Conservation (phyloP, 2,888 invertebrate species). For the Cephalotes varians region DNA sequence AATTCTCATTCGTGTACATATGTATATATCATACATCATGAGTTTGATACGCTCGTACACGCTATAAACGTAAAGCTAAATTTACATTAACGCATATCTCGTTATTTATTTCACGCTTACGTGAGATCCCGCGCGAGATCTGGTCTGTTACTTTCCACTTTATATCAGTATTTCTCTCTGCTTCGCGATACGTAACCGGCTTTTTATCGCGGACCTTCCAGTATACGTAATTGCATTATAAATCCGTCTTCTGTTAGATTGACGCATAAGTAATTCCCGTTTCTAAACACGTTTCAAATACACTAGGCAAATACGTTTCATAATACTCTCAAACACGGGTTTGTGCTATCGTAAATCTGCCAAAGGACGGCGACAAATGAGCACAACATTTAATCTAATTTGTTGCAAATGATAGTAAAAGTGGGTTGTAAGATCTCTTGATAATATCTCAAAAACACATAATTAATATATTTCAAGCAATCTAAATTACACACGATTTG, state of each 20-base stretch:
- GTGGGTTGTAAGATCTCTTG: not conserved
- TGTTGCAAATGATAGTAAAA: not conserved
- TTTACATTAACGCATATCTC: slow-evolving; percentile 38
- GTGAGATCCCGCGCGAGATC: slow-evolving; percentile 34
- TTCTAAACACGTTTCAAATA: slow-evolving; percentile 41
- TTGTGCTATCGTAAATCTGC: slow-evolving; percentile 11
- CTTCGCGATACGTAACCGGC: slow-evolving; percentile 26
- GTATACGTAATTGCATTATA: slow-evolving; percentile 43
- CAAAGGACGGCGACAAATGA: slow-evolving; percentile 1
- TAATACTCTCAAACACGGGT: not conserved
- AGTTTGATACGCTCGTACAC: not conserved
- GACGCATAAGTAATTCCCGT: slow-evolving; percentile 33
- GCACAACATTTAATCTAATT: slow-evolving; percentile 1
- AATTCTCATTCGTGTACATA: not conserved
- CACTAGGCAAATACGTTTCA: not conserved
- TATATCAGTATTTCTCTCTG: slow-evolving; percentile 33
- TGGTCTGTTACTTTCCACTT: slow-evolving; percentile 46
- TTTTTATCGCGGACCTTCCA: slow-evolving; percentile 26
- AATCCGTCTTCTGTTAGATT: slow-evolving; percentile 46
- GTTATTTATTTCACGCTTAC: slow-evolving; percentile 42
- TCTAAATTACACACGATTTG: not conserved
- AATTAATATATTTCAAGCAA: slow-evolving; percentile 4
- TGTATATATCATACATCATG: not conserved
- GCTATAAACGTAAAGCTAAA: slow-evolving; percentile 33
- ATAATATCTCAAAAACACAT: not conserved